Conservation (phyloP, 2,797 vertebrate species). For the Enteromius viviparus region DNA sequence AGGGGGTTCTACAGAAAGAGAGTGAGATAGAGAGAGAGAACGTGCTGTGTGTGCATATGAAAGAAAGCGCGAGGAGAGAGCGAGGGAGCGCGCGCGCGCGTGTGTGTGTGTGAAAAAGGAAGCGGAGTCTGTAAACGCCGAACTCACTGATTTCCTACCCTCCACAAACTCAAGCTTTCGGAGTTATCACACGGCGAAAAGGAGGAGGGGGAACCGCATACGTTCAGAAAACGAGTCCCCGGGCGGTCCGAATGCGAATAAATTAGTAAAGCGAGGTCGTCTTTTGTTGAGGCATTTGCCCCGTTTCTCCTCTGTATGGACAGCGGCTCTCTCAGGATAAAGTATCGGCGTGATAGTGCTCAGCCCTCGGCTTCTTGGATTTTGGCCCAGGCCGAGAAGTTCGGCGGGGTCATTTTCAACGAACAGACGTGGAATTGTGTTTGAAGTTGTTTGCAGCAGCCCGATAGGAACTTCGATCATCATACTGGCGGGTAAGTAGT, state of each 20-base stretch:
- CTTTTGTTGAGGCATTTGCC: slow-evolving; percentile 91
- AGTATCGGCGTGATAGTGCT: slow-evolving; percentile 63
- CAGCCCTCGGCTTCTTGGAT: slow-evolving; percentile 70
- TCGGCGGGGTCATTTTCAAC: slow-evolving; percentile 67
- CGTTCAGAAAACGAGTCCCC: slow-evolving; percentile 54
- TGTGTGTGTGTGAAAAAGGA: slow-evolving; percentile 71
- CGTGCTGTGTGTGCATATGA: slow-evolving; percentile 47
- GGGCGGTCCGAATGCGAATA: slow-evolving; percentile 67
- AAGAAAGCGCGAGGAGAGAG: slow-evolving; percentile 44
- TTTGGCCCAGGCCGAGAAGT: slow-evolving; percentile 71
- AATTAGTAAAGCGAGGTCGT: slow-evolving; percentile 80
- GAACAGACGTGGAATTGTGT: slow-evolving; percentile 70
- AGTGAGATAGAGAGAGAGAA: slow-evolving; percentile 66
- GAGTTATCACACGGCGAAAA: slow-evolving; percentile 63
- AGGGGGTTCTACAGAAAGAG: slow-evolving; percentile 68
- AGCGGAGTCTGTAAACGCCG: slow-evolving; percentile 78
- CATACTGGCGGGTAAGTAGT: slow-evolving; percentile 85
- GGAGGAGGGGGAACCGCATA: slow-evolving; percentile 63
- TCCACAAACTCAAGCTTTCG: slow-evolving; percentile 65
- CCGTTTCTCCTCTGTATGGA: slow-evolving; percentile 66
- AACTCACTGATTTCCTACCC: slow-evolving; percentile 79
- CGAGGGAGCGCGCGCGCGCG: slow-evolving; percentile 51
- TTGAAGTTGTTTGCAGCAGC: slow-evolving; percentile 77
- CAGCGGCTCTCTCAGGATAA: slow-evolving; percentile 66
- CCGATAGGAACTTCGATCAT: slow-evolving; percentile 77